Evolutionary conservation across 2,888 invertebrate species (phyloP).

Genomic region (Chalcis sispes): DNA sequence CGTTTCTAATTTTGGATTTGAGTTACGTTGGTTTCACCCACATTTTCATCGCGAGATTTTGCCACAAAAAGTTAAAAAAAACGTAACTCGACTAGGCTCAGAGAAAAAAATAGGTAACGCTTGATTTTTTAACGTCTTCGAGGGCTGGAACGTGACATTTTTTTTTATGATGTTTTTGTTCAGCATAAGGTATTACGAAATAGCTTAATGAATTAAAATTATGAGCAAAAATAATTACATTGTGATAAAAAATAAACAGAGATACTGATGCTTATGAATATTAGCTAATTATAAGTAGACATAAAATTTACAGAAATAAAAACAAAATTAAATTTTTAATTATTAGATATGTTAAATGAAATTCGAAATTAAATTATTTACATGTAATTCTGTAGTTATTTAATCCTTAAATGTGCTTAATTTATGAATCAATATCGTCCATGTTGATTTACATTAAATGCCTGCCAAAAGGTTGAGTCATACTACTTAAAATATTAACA

Average conservation of each 20-base stretch:
- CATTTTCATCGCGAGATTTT: constrained; percentile 28
- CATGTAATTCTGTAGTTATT: no score
- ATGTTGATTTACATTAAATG: no score
- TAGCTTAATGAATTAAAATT: constrained; percentile 32
- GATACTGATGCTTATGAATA: no score
- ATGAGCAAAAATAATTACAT: constrained; percentile 24
- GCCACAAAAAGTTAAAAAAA: constrained; percentile 34
- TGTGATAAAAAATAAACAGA: constrained; percentile 23
- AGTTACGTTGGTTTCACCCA: constrained; percentile 47
- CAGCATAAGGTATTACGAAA: background rate
- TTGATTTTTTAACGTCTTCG: constrained; percentile 14
- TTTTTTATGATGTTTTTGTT: constrained; percentile 19
- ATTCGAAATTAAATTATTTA: no score
- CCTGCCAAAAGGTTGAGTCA: no score
- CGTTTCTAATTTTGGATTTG: constrained; percentile 13
- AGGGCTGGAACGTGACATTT: constrained; percentile 32
- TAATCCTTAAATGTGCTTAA: no score
- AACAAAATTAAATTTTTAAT: no score
- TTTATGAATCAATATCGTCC: no score
- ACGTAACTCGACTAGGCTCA: background rate
- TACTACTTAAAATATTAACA: no score
- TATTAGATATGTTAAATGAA: no score
- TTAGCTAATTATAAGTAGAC: no score
- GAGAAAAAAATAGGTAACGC: constrained; percentile 12
- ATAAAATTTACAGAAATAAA: no score